phyloP scores from a whole-genome alignment of 2,888 invertebrate species.

The Rhamphomyia laevipes region DNA sequence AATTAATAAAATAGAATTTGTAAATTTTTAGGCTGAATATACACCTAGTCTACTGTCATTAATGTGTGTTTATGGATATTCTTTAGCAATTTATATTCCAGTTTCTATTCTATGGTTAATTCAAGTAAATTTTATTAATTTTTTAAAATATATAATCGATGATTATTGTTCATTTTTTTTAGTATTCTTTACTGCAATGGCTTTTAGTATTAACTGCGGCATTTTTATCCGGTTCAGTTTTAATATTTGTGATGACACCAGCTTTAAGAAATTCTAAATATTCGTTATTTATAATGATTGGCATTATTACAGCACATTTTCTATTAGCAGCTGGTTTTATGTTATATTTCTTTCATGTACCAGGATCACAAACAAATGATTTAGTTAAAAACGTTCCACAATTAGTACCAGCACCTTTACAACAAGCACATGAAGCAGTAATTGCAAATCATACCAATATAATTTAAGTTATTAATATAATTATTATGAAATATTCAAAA shows the following conservation, averaged over 20 bases:
- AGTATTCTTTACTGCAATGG: conserved; percentile 74
- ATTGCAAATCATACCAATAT: too few species aligned
- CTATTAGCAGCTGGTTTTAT: conserved; percentile 78
- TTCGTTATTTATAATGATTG: conserved; percentile 48
- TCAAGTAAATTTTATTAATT: conserved; percentile 39
- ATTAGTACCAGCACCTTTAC: neutral
- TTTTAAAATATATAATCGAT: too few species aligned
- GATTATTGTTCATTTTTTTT: conserved; percentile 4
- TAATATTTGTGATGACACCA: conserved; percentile 72
- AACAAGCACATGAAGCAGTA: too few species aligned
- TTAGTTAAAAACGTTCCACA: neutral
- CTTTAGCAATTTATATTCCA: conserved; percentile 86
- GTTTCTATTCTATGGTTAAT: conserved; percentile 88
- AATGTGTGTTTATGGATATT: conserved; percentile 91
- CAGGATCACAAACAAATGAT: conserved; percentile 20
- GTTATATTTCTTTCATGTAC: conserved; percentile 65
- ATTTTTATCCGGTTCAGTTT: conserved; percentile 71
- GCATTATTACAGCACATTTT: conserved; percentile 66
- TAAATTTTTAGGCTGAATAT: conserved; percentile 37
- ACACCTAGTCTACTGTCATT: conserved; percentile 69
- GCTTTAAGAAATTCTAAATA: conserved; percentile 55
- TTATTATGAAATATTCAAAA: too few species aligned
- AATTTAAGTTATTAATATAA: too few species aligned
- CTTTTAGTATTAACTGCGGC: conserved; percentile 69
- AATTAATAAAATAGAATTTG: conserved; percentile 5